Conservation (phyloP, 2,888 invertebrate species). For the Hypomecis punctinalis region DNA sequence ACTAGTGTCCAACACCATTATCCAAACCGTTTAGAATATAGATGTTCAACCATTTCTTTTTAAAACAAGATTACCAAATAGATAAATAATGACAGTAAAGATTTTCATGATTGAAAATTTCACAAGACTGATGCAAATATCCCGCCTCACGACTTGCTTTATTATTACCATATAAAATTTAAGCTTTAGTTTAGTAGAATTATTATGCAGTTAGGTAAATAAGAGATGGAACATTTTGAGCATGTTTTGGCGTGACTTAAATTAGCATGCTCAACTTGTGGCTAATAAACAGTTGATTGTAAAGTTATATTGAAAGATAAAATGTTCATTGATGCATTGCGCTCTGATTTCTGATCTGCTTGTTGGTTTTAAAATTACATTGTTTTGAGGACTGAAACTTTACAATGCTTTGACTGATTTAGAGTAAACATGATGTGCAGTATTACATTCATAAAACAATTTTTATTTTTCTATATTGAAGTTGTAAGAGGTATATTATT, state of each 20-base stretch:
- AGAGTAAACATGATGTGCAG: constrained; percentile 80
- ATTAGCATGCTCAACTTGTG: constrained; percentile 68
- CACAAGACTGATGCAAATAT: constrained; percentile 86
- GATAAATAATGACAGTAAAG: constrained; percentile 74
- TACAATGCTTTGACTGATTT: constrained; percentile 80
- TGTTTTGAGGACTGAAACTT: constrained; percentile 49
- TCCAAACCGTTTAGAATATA: constrained; percentile 48
- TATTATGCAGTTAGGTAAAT: constrained; percentile 61
- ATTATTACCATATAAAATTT: constrained; percentile 83
- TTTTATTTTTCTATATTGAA: constrained; percentile 78
- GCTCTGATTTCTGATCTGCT: constrained; percentile 31
- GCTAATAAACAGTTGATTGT: constrained; percentile 32
- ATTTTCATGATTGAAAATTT: constrained; percentile 83
- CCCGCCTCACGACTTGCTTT: constrained; percentile 86
- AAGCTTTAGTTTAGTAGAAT: constrained; percentile 75
- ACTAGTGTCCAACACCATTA: constrained; percentile 66
- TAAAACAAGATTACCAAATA: constrained; percentile 80
- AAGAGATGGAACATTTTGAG: constrained; percentile 66
- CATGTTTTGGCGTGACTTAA: constrained; percentile 57
- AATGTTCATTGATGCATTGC: constrained; percentile 33
- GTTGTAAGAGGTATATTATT: constrained; percentile 76
- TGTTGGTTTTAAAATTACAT: constrained; percentile 19
- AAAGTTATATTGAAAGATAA: constrained; percentile 19
- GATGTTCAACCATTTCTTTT: constrained; percentile 66
- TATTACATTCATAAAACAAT: constrained; percentile 76